These are phyloP conservation scores for Halichondria panicea DNA, from an alignment of 37 sponge, comb jelly and placozoan species.

Conservation along the genomic window DNA sequence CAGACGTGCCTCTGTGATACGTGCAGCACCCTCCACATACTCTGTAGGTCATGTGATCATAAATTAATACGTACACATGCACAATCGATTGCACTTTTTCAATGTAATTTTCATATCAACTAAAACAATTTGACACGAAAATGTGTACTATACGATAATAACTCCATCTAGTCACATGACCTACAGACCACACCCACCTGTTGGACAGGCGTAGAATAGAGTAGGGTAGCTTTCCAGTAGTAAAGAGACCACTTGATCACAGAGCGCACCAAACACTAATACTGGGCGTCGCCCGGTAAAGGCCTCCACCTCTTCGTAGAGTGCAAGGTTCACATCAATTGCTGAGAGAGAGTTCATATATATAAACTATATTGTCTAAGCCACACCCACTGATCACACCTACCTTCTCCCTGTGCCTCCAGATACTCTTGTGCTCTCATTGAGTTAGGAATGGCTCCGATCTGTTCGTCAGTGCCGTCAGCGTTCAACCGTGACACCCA, in stretches of 20 bases:
- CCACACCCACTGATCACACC: background rate
- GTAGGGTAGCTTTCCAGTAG: conserved; percentile 74
- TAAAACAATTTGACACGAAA: background rate
- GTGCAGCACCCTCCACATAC: conserved; percentile 32
- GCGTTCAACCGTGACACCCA: conserved; percentile 64
- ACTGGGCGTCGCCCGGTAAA: conserved; percentile 61
- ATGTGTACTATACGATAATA: too few relatives aligned
- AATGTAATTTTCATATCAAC: background rate
- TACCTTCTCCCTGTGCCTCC: conserved; percentile 71
- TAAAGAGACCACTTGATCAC: conserved; percentile 39
- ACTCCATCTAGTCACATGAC: conserved; percentile 15
- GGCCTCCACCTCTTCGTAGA: conserved; percentile 82
- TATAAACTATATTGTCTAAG: background rate
- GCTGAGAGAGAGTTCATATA: background rate
- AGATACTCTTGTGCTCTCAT: conserved; percentile 66
- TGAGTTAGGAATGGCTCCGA: conserved; percentile 77
- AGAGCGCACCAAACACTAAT: conserved; percentile 64
- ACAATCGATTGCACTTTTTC: background rate
- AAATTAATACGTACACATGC: background rate
- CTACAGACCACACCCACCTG: conserved; percentile 23
- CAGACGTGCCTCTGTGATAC: conserved; percentile 57
- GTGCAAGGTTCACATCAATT: conserved; percentile 37
- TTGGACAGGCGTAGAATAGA: conserved; percentile 45
- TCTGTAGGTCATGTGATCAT: conserved; percentile 21
- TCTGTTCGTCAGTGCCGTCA: conserved; percentile 74